phyloP scores from a whole-genome alignment of 53 echinoderm and acorn worm species.

The Paracentrotus lividus region DNA sequence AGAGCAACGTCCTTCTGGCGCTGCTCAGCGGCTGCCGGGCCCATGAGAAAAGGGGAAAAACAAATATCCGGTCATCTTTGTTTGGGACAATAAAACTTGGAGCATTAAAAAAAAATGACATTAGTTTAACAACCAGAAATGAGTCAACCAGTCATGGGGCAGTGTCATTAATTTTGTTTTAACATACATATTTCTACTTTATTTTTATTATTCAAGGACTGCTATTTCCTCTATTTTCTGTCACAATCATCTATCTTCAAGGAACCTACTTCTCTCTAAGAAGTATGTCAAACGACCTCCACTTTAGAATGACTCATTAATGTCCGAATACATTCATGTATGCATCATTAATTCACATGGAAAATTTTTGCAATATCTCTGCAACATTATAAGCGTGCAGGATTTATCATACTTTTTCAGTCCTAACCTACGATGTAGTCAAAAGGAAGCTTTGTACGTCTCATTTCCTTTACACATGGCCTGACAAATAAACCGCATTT shows the following conservation, averaged over 20 bases:
- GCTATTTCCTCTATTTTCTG: background rate
- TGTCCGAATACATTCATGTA: background rate
- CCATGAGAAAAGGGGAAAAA: too few relatives aligned
- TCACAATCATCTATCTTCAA: background rate
- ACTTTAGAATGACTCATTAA: background rate
- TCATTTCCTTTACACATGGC: background rate
- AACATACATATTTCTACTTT: background rate
- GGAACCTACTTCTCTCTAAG: background rate
- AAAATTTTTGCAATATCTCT: background rate
- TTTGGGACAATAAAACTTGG: too few relatives aligned
- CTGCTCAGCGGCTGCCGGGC: too few relatives aligned
- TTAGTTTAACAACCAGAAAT: background rate
- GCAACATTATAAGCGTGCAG: background rate
- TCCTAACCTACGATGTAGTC: background rate
- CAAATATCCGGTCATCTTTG: too few relatives aligned
- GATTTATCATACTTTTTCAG: background rate
- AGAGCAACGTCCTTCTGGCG: too few relatives aligned
- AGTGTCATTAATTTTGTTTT: too few relatives aligned
- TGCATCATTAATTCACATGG: background rate
- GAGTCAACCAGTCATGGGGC: background rate
- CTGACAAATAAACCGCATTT: slow-evolving; percentile 18
- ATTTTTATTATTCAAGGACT: background rate
- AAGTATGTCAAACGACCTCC: background rate
- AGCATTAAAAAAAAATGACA: background rate
- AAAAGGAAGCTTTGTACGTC: background rate